Conservation (phyloP, 2,888 invertebrate genomes). For the Ceraclea dissimilis region DNA sequence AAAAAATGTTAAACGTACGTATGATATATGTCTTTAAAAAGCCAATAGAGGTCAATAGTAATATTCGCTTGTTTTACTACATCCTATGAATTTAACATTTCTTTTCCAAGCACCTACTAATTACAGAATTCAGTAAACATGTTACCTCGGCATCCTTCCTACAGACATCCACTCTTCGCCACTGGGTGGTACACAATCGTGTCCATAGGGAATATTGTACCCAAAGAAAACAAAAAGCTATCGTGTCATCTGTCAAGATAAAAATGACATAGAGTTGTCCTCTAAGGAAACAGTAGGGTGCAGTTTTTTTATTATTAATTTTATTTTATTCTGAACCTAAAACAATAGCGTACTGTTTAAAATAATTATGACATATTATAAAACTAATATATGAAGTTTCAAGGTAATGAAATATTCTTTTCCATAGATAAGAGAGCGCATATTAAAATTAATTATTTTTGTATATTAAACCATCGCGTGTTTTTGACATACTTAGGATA, state of each 20-base stretch:
- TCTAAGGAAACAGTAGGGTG: neutral
- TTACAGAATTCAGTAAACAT: too few species aligned
- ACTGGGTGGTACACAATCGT: too few species aligned
- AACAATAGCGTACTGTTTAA: neutral
- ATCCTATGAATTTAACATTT: too few species aligned
- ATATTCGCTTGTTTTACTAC: too few species aligned
- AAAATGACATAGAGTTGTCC: neutral
- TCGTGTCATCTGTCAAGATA: neutral
- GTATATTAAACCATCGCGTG: neutral
- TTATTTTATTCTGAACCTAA: neutral
- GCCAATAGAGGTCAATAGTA: too few species aligned
- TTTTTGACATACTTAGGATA: neutral
- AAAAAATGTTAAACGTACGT: too few species aligned
- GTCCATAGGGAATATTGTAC: too few species aligned
- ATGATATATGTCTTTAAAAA: too few species aligned
- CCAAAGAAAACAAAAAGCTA: neutral
- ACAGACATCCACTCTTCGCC: too few species aligned
- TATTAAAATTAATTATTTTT: constrained; percentile 1
- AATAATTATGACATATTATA: neutral
- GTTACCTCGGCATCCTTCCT: too few species aligned
- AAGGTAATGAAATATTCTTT: neutral
- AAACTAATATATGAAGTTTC: neutral
- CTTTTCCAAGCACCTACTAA: too few species aligned
- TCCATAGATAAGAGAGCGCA: constrained; percentile 1
- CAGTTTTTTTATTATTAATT: neutral